Percentiles rank a stretch among this genome's conserved stretches.
Conservation (phyloP, 2,113 vertebrate species). For the Zosterops hypoxanthus region DNA sequence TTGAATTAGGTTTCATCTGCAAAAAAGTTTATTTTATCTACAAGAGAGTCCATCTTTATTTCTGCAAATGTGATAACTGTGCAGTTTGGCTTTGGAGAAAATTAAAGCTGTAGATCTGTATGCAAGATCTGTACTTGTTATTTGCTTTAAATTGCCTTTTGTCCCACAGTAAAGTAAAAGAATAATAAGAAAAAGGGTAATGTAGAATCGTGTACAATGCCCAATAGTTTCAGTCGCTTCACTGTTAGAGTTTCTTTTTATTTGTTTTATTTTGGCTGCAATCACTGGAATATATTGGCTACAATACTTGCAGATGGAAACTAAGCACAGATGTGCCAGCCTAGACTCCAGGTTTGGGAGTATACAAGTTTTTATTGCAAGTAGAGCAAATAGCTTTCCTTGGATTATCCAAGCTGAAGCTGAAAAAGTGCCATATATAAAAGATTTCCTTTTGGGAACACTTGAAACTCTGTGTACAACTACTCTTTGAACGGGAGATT, state of each 20-base stretch:
- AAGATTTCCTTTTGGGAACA: background rate
- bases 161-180: background rate
- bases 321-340: background rate
- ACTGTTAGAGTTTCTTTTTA: background rate
- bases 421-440: background rate
- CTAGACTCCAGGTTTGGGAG: background rate
- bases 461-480: background rate
- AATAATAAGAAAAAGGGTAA: background rate
- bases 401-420: background rate
- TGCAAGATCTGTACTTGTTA: background rate
- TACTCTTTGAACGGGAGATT: background rate
- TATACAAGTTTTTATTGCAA: background rate
- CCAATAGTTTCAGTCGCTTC: background rate
- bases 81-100: background rate
- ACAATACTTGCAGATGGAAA: background rate
- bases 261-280: background rate
- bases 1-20: background rate
- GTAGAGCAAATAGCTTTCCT: conserved; percentile 1
- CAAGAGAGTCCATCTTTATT: background rate
- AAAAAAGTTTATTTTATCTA: background rate
- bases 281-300: background rate
- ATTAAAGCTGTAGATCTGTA: background rate
- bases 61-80: background rate
- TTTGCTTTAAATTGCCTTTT: background rate
- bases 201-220: background rate